Conservation (phyloP, 2,797 vertebrate species). For the Phylloscopus collybita region DNA sequence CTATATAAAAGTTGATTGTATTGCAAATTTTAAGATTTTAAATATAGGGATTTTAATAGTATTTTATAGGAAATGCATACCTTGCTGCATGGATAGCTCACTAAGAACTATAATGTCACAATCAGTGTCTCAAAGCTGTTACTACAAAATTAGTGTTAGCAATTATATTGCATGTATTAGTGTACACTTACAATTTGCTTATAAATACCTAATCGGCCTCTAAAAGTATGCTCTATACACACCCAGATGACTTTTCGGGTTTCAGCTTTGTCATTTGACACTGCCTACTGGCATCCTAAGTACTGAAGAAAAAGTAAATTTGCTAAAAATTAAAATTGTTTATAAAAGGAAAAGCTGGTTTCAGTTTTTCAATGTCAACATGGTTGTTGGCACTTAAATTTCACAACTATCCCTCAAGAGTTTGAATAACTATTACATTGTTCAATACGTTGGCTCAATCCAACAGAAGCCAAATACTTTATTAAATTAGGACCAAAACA, state of each 20-base stretch:
- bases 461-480: not conserved
- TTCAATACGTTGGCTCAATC: not conserved
- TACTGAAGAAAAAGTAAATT: conserved; percentile 27
- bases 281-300: conserved; percentile 32
- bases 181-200: conserved; percentile 71
- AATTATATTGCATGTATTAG: conserved; percentile 79
- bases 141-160: conserved; percentile 68
- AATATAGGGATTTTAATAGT: conserved; percentile 73
- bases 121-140: conserved; percentile 72
- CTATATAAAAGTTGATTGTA: conserved; percentile 55
- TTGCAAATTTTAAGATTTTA: conserved; percentile 74
- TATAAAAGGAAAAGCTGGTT: conserved; percentile 6
- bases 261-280: conserved; percentile 62
- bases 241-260: conserved; percentile 31
- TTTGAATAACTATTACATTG: not conserved
- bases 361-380: conserved; percentile 27
- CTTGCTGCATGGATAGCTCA: conserved; percentile 90
- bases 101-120: conserved; percentile 63
- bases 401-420: conserved; percentile 6
- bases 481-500: conserved; percentile 38
- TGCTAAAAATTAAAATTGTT: not conserved
- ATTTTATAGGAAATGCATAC: conserved; percentile 83
- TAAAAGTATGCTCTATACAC: conserved; percentile 41
- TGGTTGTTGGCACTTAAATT: conserved; percentile 38
- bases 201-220: conserved; percentile 59